These are phyloP conservation scores for Hypotaenidia philippensis DNA, from an alignment of 2,797 vertebrate species.

Conservation along the genomic window DNA sequence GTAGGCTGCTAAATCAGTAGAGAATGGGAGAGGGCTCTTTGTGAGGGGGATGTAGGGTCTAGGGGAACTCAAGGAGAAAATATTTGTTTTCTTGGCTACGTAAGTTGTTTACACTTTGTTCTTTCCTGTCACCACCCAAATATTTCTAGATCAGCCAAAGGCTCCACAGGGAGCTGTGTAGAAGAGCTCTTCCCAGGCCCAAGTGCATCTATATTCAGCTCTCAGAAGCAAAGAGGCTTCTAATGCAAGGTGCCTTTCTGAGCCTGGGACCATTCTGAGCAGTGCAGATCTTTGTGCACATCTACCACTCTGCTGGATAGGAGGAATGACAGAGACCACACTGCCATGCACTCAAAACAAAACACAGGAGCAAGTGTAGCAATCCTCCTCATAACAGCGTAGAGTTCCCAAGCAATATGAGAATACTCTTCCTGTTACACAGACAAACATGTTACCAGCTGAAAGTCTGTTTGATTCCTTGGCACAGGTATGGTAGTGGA, in stretches of 20 bases:
- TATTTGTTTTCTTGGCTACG: background rate
- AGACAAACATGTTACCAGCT: background rate
- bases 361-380: background rate
- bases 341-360: background rate
- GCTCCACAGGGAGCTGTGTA: background rate
- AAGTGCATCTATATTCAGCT: background rate
- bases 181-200: background rate
- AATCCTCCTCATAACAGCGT: background rate
- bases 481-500: background rate
- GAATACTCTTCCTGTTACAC: background rate
- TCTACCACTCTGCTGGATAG: no score
- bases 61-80: background rate
- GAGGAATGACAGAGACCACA: background rate
- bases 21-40: background rate
- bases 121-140: background rate
- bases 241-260: background rate
- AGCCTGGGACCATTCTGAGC: background rate
- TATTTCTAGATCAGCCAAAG: background rate
- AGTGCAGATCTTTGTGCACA: background rate
- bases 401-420: background rate
- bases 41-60: background rate
- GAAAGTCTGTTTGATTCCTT: background rate
- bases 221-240: background rate
- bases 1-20: background rate
- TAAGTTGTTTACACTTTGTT: background rate